Conservation (phyloP, 2,888 invertebrate species). For the Patella caerulea region DNA sequence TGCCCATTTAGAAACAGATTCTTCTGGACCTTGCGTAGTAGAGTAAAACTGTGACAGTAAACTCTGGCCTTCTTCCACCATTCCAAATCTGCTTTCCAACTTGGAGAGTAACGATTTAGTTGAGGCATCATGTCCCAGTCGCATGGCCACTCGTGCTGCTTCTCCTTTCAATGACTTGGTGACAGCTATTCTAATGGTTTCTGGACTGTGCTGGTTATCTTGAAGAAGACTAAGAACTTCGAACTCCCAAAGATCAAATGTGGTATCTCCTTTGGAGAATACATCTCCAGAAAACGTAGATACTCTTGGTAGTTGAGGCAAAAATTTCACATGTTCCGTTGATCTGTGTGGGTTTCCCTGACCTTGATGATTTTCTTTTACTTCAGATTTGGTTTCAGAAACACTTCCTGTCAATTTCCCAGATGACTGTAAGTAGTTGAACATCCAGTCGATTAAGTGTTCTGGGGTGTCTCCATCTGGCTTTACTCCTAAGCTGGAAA, state of each 20-base stretch:
- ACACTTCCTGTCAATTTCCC: background rate
- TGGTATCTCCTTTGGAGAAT: background rate
- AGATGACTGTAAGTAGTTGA: background rate
- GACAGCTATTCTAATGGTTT: background rate
- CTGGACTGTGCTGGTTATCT: background rate
- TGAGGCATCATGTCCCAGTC: background rate
- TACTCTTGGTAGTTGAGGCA: background rate
- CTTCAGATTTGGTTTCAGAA: background rate
- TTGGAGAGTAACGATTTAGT: background rate
- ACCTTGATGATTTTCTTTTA: background rate
- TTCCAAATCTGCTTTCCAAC: background rate
- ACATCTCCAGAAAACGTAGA: constrained; percentile 1
- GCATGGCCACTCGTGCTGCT: background rate
- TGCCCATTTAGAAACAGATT: background rate
- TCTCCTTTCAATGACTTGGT: background rate
- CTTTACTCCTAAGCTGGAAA: background rate
- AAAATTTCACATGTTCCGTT: background rate
- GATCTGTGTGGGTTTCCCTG: background rate
- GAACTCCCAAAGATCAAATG: background rate
- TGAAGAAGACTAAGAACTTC: background rate
- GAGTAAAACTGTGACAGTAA: background rate
- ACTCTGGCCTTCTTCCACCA: background rate
- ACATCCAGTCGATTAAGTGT: background rate
- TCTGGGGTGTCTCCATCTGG: background rate
- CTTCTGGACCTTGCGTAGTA: background rate